phyloP scores from a whole-genome alignment of 1,140 invertebrate species.

The Diabrotica undecimpunctata region DNA sequence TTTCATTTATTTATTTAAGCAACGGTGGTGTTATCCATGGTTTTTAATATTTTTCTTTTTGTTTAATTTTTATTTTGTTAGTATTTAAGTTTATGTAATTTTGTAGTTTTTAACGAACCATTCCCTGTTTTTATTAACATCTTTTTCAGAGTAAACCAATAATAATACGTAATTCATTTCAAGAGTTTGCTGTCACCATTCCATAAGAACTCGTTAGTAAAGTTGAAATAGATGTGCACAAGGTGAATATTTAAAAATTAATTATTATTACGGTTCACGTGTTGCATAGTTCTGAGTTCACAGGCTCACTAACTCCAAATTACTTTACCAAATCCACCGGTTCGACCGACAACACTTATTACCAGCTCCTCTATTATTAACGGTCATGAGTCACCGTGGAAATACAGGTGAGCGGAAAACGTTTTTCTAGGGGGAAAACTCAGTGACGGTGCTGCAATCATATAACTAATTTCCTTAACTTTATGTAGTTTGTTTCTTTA shows the following conservation, averaged over 20 bases:
- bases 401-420: constrained; percentile 23
- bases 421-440: constrained; percentile 1
- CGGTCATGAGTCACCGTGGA: constrained; percentile 26
- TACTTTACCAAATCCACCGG: constrained; percentile 22
- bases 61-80: no score
- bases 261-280: constrained; percentile 14
- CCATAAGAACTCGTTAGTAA: background rate
- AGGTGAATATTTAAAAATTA: constrained; percentile 16
- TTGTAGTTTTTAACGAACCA: no score
- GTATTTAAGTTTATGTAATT: no score
- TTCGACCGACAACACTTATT: constrained; percentile 22
- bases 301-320: constrained; percentile 24
- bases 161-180: no score
- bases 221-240: background rate
- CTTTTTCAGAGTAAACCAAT: no score
- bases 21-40: no score
- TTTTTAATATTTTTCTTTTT: no score
- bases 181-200: no score
- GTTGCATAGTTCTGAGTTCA: constrained; percentile 18
- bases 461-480: no score
- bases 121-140: no score
- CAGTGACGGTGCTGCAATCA: background rate
- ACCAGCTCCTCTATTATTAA: constrained; percentile 27
- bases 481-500: no score
- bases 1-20: no score